Conservation (phyloP, 2,113 vertebrate species). For the Leiothrix lutea region DNA sequence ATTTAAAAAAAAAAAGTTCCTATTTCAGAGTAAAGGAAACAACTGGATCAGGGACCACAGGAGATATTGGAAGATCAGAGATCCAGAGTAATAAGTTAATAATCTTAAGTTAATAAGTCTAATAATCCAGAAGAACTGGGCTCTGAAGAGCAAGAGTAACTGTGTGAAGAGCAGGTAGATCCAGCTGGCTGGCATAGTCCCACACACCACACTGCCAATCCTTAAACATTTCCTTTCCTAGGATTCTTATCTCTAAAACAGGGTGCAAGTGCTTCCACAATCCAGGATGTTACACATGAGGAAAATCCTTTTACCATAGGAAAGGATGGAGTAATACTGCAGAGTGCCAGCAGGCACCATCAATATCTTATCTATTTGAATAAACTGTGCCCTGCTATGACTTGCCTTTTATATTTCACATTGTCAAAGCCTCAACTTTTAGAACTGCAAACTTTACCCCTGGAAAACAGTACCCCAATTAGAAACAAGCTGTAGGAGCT, state of each 20-base stretch:
- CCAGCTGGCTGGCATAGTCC: background rate
- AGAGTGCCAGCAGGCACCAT: background rate
- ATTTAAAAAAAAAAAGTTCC: background rate
- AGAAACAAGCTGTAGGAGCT: background rate
- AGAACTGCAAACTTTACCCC: background rate
- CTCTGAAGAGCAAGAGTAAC: background rate
- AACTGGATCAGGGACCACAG: background rate
- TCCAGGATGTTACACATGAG: background rate
- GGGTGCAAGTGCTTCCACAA: background rate
- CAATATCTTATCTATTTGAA: background rate
- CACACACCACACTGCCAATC: background rate
- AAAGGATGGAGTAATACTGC: background rate
- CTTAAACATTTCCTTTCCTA: background rate
- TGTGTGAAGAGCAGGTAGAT: background rate
- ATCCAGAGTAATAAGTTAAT: background rate
- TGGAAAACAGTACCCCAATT: background rate
- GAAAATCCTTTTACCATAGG: background rate
- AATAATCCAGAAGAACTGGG: background rate
- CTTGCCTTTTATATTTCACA: background rate
- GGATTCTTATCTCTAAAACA: background rate
- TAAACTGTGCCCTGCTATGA: background rate
- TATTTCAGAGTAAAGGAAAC: background rate
- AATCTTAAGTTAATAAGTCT: background rate
- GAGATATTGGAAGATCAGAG: background rate
- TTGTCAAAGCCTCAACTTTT: background rate